A percentile compares a stretch with the other conserved stretches of the same genome.
phyloP scores from a whole-genome alignment of 2,113 vertebrate species.

The Panthera uncia region DNA sequence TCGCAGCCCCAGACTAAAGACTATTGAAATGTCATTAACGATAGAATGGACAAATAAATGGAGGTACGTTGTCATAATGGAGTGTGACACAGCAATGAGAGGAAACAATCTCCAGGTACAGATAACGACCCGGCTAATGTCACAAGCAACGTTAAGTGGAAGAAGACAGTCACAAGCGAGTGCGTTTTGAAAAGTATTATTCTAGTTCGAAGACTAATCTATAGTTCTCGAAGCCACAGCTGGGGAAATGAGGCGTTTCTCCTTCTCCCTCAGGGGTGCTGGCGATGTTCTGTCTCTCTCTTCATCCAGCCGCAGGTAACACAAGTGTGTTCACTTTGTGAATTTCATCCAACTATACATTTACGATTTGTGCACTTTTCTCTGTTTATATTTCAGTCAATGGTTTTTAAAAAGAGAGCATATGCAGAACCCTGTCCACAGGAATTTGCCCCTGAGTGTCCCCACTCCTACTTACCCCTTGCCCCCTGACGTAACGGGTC shows the following conservation, averaged over 20 bases:
- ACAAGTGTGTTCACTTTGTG: background rate
- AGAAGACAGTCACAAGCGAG: background rate
- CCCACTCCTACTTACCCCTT: background rate
- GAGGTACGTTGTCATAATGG: background rate
- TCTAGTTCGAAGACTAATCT: background rate
- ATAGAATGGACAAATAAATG: background rate
- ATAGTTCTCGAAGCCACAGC: accelerated
- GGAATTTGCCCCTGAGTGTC: background rate
- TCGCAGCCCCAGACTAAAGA: background rate
- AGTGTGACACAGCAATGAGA: background rate
- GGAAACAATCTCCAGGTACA: background rate
- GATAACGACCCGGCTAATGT: background rate
- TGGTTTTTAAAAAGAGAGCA: background rate
- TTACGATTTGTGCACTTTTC: background rate
- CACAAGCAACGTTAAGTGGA: background rate
- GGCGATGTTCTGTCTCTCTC: background rate
- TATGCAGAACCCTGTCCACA: background rate
- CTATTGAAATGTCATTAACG: background rate
- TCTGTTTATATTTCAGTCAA: background rate
- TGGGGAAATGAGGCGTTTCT: background rate
- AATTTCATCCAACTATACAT: background rate
- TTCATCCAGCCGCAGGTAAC: background rate
- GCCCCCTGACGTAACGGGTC: background rate
- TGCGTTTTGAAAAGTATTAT: background rate
- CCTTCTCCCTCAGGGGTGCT: background rate